Conservation (phyloP, 2,888 invertebrate genomes). For the Lithophane semibrunnea region DNA sequence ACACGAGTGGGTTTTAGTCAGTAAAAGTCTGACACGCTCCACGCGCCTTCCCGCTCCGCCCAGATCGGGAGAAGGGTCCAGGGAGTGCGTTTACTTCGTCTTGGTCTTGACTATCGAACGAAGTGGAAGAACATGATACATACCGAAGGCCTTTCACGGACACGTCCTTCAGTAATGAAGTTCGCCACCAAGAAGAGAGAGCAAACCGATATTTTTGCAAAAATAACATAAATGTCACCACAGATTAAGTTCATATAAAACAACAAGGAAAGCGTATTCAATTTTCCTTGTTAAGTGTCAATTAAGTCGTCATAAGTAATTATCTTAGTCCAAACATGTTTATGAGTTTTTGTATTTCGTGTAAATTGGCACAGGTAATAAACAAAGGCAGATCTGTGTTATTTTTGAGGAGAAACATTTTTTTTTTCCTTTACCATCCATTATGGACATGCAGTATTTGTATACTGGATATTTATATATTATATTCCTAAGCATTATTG, state of each 20-base stretch:
- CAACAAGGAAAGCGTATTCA: background rate
- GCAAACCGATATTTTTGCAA: background rate
- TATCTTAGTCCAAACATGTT: background rate
- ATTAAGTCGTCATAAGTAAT: background rate
- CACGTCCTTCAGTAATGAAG: no score
- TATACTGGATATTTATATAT: background rate
- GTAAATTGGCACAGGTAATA: slow-evolving; percentile 1
- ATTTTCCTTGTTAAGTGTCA: background rate
- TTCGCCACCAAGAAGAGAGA: no score
- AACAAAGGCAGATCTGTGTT: background rate
- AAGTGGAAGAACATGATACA: no score
- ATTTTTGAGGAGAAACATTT: background rate
- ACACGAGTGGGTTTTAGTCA: no score
- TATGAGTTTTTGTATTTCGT: background rate
- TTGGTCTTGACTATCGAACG: no score
- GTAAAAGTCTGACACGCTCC: no score
- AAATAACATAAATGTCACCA: background rate
- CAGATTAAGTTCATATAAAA: background rate
- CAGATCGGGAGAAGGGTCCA: no score
- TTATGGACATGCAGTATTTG: background rate
- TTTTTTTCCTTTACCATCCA: background rate
- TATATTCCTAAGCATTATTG: background rate
- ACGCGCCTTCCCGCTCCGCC: no score
- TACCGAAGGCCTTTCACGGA: no score
- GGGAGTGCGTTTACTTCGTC: no score